Evolutionary conservation across 2,888 invertebrate genomes (phyloP).

Genomic region (Crocallis elinguaria): DNA sequence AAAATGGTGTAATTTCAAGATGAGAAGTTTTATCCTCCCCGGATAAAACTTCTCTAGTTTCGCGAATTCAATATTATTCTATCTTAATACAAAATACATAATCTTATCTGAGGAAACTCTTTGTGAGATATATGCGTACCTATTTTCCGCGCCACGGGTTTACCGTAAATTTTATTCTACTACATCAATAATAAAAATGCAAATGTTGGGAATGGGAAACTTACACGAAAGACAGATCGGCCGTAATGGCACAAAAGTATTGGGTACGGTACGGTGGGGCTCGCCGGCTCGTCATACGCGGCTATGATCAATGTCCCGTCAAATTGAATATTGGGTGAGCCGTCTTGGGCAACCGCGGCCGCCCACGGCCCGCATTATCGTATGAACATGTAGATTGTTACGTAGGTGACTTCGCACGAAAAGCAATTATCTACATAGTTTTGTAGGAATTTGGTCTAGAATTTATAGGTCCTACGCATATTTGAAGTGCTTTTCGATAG

Average conservation of each 20-base stretch:
- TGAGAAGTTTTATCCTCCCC: too few relatives aligned
- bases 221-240: constrained; percentile 47
- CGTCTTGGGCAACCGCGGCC: constrained; percentile 41
- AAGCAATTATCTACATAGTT: constrained; percentile 11
- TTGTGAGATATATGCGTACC: constrained; percentile 14
- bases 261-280: constrained; percentile 51
- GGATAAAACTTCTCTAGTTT: constrained; percentile 13
- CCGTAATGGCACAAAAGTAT: constrained; percentile 55
- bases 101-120: constrained; percentile 19
- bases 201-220: constrained; percentile 41
- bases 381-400: constrained; percentile 19
- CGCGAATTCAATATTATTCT: constrained; percentile 17
- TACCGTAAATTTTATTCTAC: constrained; percentile 27
- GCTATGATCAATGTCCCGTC: constrained; percentile 72
- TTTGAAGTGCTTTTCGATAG: not conserved
- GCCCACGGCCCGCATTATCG: constrained; percentile 28
- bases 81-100: constrained; percentile 18
- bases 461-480: not conserved
- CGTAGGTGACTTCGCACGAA: constrained; percentile 7
- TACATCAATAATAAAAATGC: constrained; percentile 41
- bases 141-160: constrained; percentile 24
- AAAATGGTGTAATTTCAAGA: constrained; percentile 13
- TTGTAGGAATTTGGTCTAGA: not conserved
- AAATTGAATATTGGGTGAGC: constrained; percentile 68
- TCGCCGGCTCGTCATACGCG: constrained; percentile 62